Evolutionary conservation across 2,888 invertebrate species (phyloP).

Genomic region (Eupithecia inturbata): DNA sequence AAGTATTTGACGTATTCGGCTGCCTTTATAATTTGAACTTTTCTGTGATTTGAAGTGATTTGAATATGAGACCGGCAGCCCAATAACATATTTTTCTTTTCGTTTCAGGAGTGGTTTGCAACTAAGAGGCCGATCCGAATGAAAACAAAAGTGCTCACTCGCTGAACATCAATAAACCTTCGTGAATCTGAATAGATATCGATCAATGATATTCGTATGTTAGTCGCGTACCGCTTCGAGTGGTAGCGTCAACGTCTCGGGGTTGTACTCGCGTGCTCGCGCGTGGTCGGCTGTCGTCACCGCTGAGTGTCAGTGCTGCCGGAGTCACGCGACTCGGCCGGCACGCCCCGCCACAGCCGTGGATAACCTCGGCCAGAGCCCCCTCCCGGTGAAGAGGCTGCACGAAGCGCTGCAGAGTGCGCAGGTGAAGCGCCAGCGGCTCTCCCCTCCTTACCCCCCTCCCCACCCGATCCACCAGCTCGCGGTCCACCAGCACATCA

Average conservation of each 20-base stretch:
- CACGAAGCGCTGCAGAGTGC: constrained; percentile 85
- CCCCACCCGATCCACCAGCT: constrained; percentile 79
- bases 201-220: constrained; percentile 49
- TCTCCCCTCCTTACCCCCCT: constrained; percentile 84
- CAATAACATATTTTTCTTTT: constrained; percentile 53
- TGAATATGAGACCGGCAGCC: constrained; percentile 6
- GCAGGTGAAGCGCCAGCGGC: constrained; percentile 86
- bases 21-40: constrained; percentile 50
- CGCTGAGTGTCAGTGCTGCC: constrained; percentile 80
- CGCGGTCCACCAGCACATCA: constrained; percentile 79
- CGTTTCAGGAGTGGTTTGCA: constrained; percentile 76
- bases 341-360: constrained; percentile 83
- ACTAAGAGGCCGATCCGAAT: constrained; percentile 69
- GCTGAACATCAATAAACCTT: constrained; percentile 64
- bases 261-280: constrained; percentile 63
- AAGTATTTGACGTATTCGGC: constrained; percentile 48
- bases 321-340: constrained; percentile 82
- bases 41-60: constrained; percentile 14
- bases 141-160: constrained; percentile 70
- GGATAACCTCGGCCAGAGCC: constrained; percentile 84
- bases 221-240: constrained; percentile 55
- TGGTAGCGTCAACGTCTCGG: constrained; percentile 62
- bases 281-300: constrained; percentile 75
- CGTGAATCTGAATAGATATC: constrained; percentile 55
- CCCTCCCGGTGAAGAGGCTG: constrained; percentile 84